A percentile compares a stretch with the other conserved stretches of the same genome.
These are phyloP conservation scores for Phaonia tiefii DNA, from an alignment of 2,888 invertebrate genomes.

Conservation along the genomic window DNA sequence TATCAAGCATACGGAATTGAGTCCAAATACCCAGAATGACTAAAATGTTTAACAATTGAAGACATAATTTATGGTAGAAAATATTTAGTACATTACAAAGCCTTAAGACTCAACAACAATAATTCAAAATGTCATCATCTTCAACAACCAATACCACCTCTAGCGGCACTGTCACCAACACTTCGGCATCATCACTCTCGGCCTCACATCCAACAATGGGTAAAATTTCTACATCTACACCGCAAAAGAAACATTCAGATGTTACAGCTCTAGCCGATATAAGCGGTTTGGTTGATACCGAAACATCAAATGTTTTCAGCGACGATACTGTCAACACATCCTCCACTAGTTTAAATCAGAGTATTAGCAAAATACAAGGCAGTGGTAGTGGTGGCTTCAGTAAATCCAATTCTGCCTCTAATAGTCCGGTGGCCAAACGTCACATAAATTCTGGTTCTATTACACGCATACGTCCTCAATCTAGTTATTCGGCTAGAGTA, in stretches of 20 bases:
- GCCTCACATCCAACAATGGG: constrained; percentile 48
- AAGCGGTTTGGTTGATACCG: constrained; percentile 54
- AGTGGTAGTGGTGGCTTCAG: constrained; percentile 53
- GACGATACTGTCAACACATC: constrained; percentile 69
- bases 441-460: constrained; percentile 72
- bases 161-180: constrained; percentile 45
- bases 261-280: constrained; percentile 53
- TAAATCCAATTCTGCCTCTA: constrained; percentile 63
- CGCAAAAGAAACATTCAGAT: constrained; percentile 70
- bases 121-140: constrained; percentile 35
- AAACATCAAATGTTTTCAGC: constrained; percentile 61
- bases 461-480: constrained; percentile 81
- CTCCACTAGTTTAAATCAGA: constrained; percentile 62
- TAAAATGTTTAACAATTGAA: constrained; percentile 38
- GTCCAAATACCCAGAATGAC: neutral
- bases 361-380: constrained; percentile 28
- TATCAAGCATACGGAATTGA: constrained; percentile 14
- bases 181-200: constrained; percentile 44
- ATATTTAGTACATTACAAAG: neutral
- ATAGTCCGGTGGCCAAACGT: constrained; percentile 75
- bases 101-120: neutral
- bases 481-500: constrained; percentile 88
- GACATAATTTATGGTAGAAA: neutral
- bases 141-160: constrained; percentile 45
- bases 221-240: constrained; percentile 77